Base-by-base conservation (phyloP, 2,113 vertebrate genomes). In the Paramormyrops kingsleyae region DNA sequence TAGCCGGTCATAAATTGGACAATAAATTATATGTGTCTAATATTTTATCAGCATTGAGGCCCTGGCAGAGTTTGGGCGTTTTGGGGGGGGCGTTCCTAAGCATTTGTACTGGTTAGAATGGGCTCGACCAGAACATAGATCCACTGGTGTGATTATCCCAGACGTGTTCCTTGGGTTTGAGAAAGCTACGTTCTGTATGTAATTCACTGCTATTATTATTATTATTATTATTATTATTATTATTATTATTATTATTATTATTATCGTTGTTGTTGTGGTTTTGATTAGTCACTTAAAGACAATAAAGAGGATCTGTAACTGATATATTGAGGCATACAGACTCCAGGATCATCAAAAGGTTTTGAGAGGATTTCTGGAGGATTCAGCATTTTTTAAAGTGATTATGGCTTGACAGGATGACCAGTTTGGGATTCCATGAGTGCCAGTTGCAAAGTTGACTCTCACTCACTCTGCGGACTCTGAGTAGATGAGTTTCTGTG, bases 21-120 rank as follows among this genome's bases (percentile, higher is more conserved):
- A 92, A 94, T 94, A 95, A 95, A 95, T 95, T 93, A 93, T 83
- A 91, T 91, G 91, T 91, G 92, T 93, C 95, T 94, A 94, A 93
- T 90, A 92, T 91, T 92, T 92, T 91, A 93, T 95, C 94, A 94
- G 90, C 94, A 91, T 92, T 91, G 93, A 31, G 92, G 70, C 90
- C 70, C 87, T 59, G 89, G 85, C 9, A 1, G 21, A 15, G 90
- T 91, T 91, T 93, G 91, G 84, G 44, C 27, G 47, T 92, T 89
- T 88, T 53, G 92, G 17, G 89, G 85, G 92, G 35, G 53, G 8
- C 42, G 19, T 2, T 44, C 59, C 27, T 89, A 17, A 17, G 88
- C 44, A 19, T 89, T 47, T 53, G 8, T 4, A 56, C 70, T 3
- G 0, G 49, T 89, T 31, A 70, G 88, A 56, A n/a, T 12, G 50